These are phyloP conservation scores for Pseudomyrmex pallidus DNA, from an alignment of 1,140 invertebrate species.

Conservation along the genomic window DNA sequence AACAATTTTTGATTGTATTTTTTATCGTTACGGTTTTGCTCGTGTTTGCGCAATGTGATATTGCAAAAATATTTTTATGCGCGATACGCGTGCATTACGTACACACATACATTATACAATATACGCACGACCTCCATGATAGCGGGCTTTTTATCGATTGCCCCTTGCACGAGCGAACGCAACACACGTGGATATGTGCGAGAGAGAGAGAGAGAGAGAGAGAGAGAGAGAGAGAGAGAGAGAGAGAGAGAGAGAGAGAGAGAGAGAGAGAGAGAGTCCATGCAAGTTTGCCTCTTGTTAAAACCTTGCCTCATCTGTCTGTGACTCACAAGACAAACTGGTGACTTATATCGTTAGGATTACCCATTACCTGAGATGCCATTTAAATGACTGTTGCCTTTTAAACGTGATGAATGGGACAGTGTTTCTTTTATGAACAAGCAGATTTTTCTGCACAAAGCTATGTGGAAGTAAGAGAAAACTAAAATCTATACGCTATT, in stretches of 20 bases:
- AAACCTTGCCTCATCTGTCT: background rate
- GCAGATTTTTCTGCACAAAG: background rate
- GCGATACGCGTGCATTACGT: background rate
- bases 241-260: background rate
- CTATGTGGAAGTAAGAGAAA: background rate
- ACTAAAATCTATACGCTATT: too few relatives aligned
- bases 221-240: too few relatives aligned
- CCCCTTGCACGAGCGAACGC: background rate
- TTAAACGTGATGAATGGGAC: background rate
- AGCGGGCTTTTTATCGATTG: slow-evolving; percentile 56
- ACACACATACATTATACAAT: background rate
- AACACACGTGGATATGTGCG: slow-evolving; percentile 8
- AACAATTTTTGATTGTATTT: background rate
- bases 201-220: too few relatives aligned
- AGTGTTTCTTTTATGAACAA: background rate
- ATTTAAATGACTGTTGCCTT: background rate
- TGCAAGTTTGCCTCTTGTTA: slow-evolving; percentile 38
- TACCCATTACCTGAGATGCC: background rate
- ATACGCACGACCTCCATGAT: slow-evolving; percentile 7
- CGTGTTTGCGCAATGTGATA: background rate
- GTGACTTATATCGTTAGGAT: slow-evolving; percentile 30
- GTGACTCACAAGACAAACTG: slow-evolving; percentile 38
- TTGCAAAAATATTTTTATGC: background rate
- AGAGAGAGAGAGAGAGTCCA: background rate
- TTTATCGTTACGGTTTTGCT: background rate